Base-by-base conservation (phyloP, 2,888 invertebrate species). In the Pachymerium ferrugineum region DNA sequence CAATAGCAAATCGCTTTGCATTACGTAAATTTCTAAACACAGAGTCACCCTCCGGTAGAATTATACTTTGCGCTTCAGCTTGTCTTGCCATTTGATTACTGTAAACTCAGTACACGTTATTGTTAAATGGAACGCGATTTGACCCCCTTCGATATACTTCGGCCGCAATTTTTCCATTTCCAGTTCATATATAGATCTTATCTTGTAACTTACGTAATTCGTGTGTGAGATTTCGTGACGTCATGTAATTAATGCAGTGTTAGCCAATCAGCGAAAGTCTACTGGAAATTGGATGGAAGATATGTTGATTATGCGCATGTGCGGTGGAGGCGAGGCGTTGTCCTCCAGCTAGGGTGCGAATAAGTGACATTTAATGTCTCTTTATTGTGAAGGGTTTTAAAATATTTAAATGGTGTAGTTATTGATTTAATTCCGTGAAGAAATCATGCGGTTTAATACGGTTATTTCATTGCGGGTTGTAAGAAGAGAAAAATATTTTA, bases 1-100 rank as follows among this genome's bases (percentile, higher is more conserved):
- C 89, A 74, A 89, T 86, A 0, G 89, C 88, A 81, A 89, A 88
- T 78, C 87, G 83, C 77, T 87, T 87, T 25, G 88, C 88, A 81
- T 88, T 87, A 78, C 86, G 86, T 73, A 89, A 81, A 82, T 88
- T 88, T 67, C 87, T 84, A 79, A 89, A 89, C 28, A 87, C 84
- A 78, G 86, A 85, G 73, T 85, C 84, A 12, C 84, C 84, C 73
- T 84, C 83, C 73, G 86, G 86, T 73, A 86, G 81, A 78, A 84
- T 84, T 75, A 86, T 86, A 78, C 85, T 85, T 75, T 82, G 84
- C 4, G 85, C 83, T 76, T 83, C 77, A 47, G 68, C 31, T 35
- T 73, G 67, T 25, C 73, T n/a, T 19, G 62, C 38, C 71, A 71
- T 71, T 19, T n/a, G n/a, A n/a, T n/a, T n/a, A n/a, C n/a, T n/a